Conservation (phyloP, 2,797 vertebrate species). For the Rallus crepitans region DNA sequence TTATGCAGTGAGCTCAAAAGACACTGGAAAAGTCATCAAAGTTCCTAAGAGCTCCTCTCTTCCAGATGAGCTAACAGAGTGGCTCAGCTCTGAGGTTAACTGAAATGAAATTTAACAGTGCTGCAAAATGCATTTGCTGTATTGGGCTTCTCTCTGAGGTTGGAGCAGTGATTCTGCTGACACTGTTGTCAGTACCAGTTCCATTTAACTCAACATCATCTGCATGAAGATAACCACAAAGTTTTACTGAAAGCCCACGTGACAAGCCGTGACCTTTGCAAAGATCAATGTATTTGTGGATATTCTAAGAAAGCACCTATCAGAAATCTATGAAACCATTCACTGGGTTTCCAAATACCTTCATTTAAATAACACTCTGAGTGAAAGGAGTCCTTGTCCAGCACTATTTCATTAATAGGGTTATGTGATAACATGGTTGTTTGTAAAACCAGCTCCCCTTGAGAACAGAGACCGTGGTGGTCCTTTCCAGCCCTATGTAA, state of each 20-base stretch:
- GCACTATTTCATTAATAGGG: not conserved
- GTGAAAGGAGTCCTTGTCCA: not conserved
- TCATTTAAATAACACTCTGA: not conserved
- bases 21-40: slow-evolving; percentile 65
- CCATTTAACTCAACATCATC: not conserved
- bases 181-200: not conserved
- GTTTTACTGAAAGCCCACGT: not conserved
- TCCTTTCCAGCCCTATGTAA: not conserved
- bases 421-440: not conserved
- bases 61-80: slow-evolving; percentile 59
- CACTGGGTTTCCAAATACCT: not conserved
- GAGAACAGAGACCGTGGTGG: not conserved
- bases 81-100: slow-evolving; percentile 49
- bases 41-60: slow-evolving; percentile 54
- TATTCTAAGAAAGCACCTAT: not conserved
- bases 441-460: not conserved
- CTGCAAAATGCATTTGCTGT: slow-evolving; percentile 51
- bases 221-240: not conserved
- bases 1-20: not conserved
- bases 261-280: not conserved
- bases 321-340: not conserved
- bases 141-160: slow-evolving; percentile 25
- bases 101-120: slow-evolving; percentile 31
- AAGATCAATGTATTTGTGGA: not conserved
- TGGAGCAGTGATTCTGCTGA: not conserved